Evolutionary conservation across 2,797 vertebrate species (phyloP).

Genomic region (Sebastes goodei): DNA sequence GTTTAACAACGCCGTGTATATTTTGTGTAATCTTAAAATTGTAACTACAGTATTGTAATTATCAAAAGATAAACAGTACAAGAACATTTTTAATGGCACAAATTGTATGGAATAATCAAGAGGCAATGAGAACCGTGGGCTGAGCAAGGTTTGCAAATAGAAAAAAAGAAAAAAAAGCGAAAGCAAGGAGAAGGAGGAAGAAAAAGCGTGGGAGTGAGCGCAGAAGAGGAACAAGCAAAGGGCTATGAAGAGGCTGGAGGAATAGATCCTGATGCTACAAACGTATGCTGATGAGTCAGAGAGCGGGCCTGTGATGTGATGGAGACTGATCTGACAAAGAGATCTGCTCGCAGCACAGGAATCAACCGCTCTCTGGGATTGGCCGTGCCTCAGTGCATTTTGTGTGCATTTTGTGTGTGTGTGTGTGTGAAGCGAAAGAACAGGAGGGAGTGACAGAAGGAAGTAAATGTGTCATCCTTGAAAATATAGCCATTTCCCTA

Average conservation of each 20-base stretch:
- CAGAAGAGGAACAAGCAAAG: constrained; percentile 51
- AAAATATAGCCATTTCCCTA: constrained; percentile 44
- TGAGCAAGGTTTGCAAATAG: constrained; percentile 21
- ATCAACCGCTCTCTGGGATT: constrained; percentile 55
- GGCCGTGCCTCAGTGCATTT: constrained; percentile 32
- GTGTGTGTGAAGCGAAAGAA: constrained; percentile 5
- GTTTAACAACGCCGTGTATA: neutral
- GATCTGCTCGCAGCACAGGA: constrained; percentile 60
- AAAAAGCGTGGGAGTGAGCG: constrained; percentile 42
- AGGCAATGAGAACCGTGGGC: constrained; percentile 3
- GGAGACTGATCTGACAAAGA: constrained; percentile 69
- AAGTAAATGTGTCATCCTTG: constrained; percentile 52
- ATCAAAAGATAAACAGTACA: neutral
- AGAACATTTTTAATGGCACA: neutral
- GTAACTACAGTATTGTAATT: neutral
- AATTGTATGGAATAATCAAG: neutral
- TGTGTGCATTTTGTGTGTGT: constrained; percentile 1
- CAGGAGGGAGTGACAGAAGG: constrained; percentile 11
- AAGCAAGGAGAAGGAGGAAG: constrained; percentile 40
- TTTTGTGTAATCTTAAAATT: neutral
- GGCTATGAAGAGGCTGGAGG: constrained; percentile 50
- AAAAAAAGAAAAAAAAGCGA: constrained; percentile 26
- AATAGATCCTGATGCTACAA: constrained; percentile 62
- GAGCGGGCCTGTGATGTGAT: constrained; percentile 67
- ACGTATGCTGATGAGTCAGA: constrained; percentile 77